Conservation (phyloP, 2,888 invertebrate genomes). For the Mantis religiosa region DNA sequence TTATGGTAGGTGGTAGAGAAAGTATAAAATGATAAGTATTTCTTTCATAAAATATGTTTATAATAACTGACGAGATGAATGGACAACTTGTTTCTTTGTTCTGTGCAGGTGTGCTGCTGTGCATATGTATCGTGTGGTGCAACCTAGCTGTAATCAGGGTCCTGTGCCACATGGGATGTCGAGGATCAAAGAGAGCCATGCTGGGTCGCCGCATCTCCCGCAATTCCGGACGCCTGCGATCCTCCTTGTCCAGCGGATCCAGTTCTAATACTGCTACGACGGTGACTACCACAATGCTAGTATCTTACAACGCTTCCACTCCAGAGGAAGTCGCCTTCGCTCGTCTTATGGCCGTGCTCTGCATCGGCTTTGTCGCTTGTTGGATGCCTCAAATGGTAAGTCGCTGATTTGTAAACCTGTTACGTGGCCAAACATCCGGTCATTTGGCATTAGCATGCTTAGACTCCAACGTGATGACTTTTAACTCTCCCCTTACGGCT, state of each 20-base stretch:
- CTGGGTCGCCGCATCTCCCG: constrained; percentile 29
- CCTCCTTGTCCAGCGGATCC: background rate
- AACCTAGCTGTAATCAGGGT: constrained; percentile 78
- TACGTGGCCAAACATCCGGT: background rate
- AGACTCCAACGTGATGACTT: background rate
- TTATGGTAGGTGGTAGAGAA: too few species aligned
- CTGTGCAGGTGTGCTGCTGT: constrained; percentile 62
- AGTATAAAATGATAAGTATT: too few species aligned
- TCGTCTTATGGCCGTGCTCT: constrained; percentile 76
- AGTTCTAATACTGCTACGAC: background rate
- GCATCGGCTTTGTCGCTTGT: constrained; percentile 76
- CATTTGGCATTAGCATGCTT: background rate
- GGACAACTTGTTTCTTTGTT: background rate
- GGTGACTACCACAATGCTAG: background rate
- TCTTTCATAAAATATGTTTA: too few species aligned
- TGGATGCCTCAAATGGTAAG: constrained; percentile 87
- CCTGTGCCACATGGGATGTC: constrained; percentile 54
- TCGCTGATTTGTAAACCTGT: background rate
- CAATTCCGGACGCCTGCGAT: constrained; percentile 12
- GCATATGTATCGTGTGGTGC: constrained; percentile 72
- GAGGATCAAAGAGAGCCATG: constrained; percentile 30
- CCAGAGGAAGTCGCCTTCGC: constrained; percentile 83
- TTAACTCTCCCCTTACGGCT: background rate
- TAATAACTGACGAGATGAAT: too few species aligned
- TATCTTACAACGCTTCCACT: constrained; percentile 52